phyloP scores from a whole-genome alignment of 2,797 vertebrate genomes.

The Nannoperca australis region DNA sequence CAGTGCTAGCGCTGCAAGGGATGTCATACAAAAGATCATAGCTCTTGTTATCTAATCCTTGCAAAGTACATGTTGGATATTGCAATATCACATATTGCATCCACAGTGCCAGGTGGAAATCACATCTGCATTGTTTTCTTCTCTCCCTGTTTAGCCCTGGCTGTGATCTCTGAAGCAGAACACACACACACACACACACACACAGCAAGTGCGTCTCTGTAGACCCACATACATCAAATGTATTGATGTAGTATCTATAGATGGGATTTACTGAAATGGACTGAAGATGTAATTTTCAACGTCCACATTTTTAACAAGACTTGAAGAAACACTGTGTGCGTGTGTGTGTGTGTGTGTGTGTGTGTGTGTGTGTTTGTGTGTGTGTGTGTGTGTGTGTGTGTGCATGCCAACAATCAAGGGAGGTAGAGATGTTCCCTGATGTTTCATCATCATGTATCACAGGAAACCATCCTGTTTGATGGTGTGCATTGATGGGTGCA shows the following conservation, averaged over 20 bases:
- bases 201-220: background rate
- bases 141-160: background rate
- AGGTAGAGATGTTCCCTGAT: slow-evolving; percentile 29
- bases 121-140: background rate
- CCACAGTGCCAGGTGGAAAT: slow-evolving; percentile 1
- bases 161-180: slow-evolving; percentile 29
- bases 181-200: background rate
- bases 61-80: slow-evolving; percentile 2
- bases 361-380: slow-evolving; percentile 1
- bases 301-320: slow-evolving; percentile 8
- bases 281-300: slow-evolving; percentile 11
- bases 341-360: background rate
- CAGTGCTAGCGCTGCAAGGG: slow-evolving; percentile 7
- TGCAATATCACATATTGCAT: slow-evolving; percentile 2
- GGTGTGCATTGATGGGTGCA: slow-evolving; percentile 42
- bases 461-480: slow-evolving; percentile 48
- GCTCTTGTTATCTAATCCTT: slow-evolving; percentile 23
- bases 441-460: slow-evolving; percentile 56
- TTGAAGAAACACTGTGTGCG: background rate
- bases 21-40: slow-evolving; percentile 25
- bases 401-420: slow-evolving; percentile 5
- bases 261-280: background rate
- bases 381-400: slow-evolving; percentile 4
- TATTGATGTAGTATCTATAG: background rate
- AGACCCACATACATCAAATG: background rate